Evolutionary conservation across 2,888 invertebrate species (phyloP), one percentile per base, ranked within the genome.

Genomic region (Athalia rosae): DNA sequence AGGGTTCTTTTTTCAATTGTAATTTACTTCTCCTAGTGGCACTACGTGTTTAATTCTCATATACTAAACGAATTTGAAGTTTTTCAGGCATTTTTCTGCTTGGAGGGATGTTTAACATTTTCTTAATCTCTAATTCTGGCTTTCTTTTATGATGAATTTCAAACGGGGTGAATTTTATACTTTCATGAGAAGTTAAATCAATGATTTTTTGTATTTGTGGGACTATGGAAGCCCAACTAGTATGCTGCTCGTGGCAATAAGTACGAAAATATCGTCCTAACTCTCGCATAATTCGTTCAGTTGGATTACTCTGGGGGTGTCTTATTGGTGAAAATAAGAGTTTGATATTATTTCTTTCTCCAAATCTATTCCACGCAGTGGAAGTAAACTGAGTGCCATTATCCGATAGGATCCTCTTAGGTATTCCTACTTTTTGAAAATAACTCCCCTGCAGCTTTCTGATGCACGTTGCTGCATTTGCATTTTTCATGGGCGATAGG

Each of bases 401-500:
- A 7, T 79, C 79, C 0, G 79, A 45, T 0, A 77, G 9, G 1
- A 79, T 73, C 5, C 73, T 9, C 4, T n/a, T n/a, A 4, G 79
- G 77, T 66, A 77, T 77, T 0, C 77, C 79, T 3, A 73, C 5
- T 4, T 64, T 61, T 0, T 6, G 6, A 62, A 77, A 62, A 69
- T 78, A 78, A 62, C 77, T 1, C 50, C 11, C 64, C 0, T 58
- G 9, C 0, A 74, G 15, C n/a, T 67, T 43, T n/a, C 56, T 6
- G 0, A 77, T 41, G 5, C 76, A 45, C 3, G 28, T 76, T 41
- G 47, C 4, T 3, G 79, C 61, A 0, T 73, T 80, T 0, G 79
- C 79, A 0, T 66, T 58, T 47, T 78, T 79, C 8, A 80, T 50
- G 4, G 74, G 48, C 61, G 78, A 79, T 11, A 81, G 15, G 41